A percentile compares a stretch with the other conserved stretches of the same genome.
Evolutionary conservation across 1,140 invertebrate genomes (phyloP).

Genomic region (Drosophila triauraria): DNA sequence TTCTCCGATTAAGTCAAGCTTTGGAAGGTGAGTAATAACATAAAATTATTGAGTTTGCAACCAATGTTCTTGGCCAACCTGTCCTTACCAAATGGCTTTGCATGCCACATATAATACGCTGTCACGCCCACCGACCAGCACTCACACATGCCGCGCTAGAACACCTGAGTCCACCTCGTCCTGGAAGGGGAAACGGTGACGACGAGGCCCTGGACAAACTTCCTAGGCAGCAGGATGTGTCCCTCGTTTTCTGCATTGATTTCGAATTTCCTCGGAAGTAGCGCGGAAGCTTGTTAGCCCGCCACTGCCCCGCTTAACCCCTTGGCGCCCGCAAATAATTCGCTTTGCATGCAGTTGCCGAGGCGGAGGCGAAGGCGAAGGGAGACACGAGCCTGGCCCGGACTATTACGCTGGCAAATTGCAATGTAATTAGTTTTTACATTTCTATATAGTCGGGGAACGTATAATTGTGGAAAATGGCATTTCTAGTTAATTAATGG

Average conservation of each 20-base stretch:
- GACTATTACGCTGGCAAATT: conserved; percentile 81
- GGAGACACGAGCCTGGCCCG: conserved; percentile 31
- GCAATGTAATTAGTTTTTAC: conserved; percentile 84
- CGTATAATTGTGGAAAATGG: conserved; percentile 83
- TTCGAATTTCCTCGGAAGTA: conserved; percentile 79
- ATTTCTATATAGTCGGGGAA: conserved; percentile 81
- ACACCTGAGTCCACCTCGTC: conserved; percentile 18
- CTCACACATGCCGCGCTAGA: conserved; percentile 18
- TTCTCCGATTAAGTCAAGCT: background rate
- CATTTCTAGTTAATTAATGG: conserved; percentile 84
- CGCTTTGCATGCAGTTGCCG: conserved; percentile 77
- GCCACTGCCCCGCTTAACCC: conserved; percentile 16
- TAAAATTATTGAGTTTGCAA: background rate
- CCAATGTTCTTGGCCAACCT: conserved; percentile 32
- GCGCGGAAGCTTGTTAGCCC: conserved; percentile 78
- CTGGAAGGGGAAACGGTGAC: background rate
- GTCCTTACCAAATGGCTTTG: conserved; percentile 39
- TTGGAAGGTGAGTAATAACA: background rate
- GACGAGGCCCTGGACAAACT: conserved; percentile 54
- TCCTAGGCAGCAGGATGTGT: conserved; percentile 66
- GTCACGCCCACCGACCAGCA: conserved; percentile 36
- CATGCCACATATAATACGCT: conserved; percentile 71
- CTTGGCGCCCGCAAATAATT: conserved; percentile 49
- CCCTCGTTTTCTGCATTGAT: conserved; percentile 74
- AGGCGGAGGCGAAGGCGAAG: conserved; percentile 11